These are phyloP conservation scores for Erannis defoliaria DNA, from an alignment of 2,888 invertebrate species.

Conservation along the genomic window DNA sequence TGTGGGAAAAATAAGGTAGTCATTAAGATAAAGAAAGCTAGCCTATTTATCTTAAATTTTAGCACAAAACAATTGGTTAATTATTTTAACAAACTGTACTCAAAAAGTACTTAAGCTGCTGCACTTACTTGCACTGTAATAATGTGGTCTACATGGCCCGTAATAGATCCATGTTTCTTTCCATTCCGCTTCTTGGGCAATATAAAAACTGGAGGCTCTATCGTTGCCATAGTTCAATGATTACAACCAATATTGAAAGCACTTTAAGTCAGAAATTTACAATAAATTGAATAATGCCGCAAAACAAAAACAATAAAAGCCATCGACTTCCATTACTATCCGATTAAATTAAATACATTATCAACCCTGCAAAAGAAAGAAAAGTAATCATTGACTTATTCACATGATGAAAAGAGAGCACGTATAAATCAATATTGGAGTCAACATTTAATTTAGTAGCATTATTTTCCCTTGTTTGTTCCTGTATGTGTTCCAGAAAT, in stretches of 20 bases:
- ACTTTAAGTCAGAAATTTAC: conserved; percentile 28
- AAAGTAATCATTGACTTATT: neutral
- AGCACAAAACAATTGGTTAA: conserved; percentile 14
- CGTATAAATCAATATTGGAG: conserved; percentile 19
- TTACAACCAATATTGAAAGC: conserved; percentile 11
- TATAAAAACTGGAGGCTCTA: conserved; percentile 86
- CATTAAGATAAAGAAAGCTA: neutral
- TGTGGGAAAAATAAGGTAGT: neutral
- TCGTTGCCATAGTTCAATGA: conserved; percentile 66
- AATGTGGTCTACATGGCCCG: conserved; percentile 88
- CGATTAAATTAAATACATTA: conserved; percentile 22
- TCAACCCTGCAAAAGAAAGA: conserved; percentile 5
- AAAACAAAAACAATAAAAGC: conserved; percentile 45
- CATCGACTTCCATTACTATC: conserved; percentile 18
- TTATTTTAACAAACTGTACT: too few species aligned
- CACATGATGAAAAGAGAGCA: conserved; percentile 9
- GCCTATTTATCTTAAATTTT: neutral
- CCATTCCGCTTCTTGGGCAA: conserved; percentile 87
- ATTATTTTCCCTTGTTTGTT: conserved; percentile 3
- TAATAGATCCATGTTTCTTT: conserved; percentile 80
- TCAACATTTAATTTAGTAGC: conserved; percentile 7
- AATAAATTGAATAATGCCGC: conserved; percentile 19
- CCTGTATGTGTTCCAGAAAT: neutral
- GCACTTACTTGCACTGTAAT: conserved; percentile 86
- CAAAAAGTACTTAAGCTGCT: too few species aligned